Percentiles rank a stretch among this genome's conserved stretches.
These are phyloP conservation scores for Lamellibrachia satsuma DNA, from an alignment of 2,888 invertebrate genomes.

Conservation along the genomic window DNA sequence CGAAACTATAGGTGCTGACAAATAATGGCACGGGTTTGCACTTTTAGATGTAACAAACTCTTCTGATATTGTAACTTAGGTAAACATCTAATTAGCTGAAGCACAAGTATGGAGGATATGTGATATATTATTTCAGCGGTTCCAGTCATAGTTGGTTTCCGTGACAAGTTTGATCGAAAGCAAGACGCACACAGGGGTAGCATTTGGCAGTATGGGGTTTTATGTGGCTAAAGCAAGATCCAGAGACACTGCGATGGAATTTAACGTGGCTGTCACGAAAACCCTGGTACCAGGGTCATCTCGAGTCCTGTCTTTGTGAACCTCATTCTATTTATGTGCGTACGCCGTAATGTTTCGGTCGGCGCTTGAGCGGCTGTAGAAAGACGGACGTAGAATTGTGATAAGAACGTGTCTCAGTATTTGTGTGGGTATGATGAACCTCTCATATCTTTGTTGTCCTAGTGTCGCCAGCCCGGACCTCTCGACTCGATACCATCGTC, in stretches of 20 bases:
- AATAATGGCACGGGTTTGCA: not conserved
- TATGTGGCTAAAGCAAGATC: not conserved
- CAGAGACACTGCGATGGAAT: not conserved
- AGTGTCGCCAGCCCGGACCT: not conserved
- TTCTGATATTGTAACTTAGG: not conserved
- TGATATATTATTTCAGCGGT: conserved; percentile 8
- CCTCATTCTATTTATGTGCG: not conserved
- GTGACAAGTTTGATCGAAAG: not conserved
- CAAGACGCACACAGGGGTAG: not conserved
- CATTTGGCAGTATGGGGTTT: not conserved
- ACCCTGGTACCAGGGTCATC: not conserved
- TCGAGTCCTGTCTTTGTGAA: not conserved
- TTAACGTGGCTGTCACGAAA: not conserved
- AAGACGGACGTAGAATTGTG: conserved; percentile 17
- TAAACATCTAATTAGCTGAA: not conserved
- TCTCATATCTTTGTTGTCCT: not conserved
- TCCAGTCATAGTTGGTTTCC: not conserved
- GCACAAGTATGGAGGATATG: not conserved
- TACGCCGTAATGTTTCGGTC: not conserved
- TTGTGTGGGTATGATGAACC: not conserved
- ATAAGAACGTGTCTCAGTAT: conserved; percentile 17
- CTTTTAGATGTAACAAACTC: not conserved
- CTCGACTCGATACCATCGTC: not conserved
- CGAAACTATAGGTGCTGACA: not conserved
- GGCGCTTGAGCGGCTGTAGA: not conserved